phyloP scores from a whole-genome alignment of 2,797 vertebrate species.

The Coregonus suidteri region DNA sequence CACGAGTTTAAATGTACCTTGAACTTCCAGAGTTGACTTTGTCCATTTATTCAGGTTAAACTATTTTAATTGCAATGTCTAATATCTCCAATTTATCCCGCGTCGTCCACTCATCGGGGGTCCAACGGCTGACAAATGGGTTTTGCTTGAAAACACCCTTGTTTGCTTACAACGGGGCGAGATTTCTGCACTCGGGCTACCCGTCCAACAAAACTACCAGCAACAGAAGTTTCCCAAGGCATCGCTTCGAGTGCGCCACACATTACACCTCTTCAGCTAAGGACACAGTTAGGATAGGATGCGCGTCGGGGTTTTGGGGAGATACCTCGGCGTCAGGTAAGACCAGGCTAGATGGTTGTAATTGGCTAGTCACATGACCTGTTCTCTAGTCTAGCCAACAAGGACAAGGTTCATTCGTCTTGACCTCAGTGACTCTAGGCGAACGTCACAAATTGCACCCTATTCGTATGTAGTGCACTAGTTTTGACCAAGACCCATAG shows the following conservation, averaged over 20 bases:
- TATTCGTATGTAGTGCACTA: too few species aligned
- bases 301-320: conserved; percentile 85
- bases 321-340: conserved; percentile 82
- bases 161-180: background rate
- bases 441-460: too few species aligned
- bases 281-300: conserved; percentile 73
- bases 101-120: background rate
- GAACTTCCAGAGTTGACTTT: background rate
- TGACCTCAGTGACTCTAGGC: background rate
- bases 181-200: background rate
- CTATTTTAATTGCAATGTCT: background rate
- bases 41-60: background rate
- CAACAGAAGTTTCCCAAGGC: background rate
- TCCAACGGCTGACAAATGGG: background rate
- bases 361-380: background rate
- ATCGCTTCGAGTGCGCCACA: conserved; percentile 5
- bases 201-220: background rate
- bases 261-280: background rate
- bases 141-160: background rate
- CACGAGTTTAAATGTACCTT: conserved; percentile 43
- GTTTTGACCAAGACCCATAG: too few species aligned
- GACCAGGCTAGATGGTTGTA: background rate
- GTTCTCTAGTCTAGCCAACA: background rate
- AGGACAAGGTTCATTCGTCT: background rate
- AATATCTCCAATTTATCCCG: background rate